Evolutionary conservation across 2,113 vertebrate species (phyloP).

Genomic region (Hippotragus niger): DNA sequence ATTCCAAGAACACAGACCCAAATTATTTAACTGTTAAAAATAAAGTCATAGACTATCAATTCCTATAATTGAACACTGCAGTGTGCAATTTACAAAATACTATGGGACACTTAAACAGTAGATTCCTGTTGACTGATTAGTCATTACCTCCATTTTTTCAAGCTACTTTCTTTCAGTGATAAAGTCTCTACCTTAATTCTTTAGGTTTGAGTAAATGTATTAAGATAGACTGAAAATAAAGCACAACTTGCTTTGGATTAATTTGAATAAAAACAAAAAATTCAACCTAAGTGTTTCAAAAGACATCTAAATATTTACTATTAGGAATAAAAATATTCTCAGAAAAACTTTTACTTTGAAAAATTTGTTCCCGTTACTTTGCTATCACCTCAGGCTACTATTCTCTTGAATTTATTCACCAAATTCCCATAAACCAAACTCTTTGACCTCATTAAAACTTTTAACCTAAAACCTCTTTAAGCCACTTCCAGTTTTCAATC

Average conservation of each 20-base stretch:
- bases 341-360: neutral
- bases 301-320: neutral
- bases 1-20: neutral
- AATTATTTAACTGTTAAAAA: neutral
- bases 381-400: neutral
- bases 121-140: neutral
- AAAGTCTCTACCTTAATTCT: constrained; percentile 17
- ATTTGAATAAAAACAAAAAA: neutral
- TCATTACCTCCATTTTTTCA: neutral
- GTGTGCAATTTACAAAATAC: neutral
- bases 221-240: neutral
- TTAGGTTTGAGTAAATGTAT: neutral
- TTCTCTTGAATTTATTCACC: neutral
- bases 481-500: neutral
- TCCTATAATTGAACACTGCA: neutral
- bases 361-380: neutral
- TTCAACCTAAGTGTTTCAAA: neutral
- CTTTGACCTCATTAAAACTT: neutral
- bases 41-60: neutral
- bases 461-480: neutral
- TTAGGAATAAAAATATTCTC: neutral
- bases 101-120: neutral
- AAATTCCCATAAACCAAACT: neutral
- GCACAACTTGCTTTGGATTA: neutral
- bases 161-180: constrained; percentile 19